Conservation (phyloP, 2,797 vertebrate genomes). For the Nannoperca obscura region DNA sequence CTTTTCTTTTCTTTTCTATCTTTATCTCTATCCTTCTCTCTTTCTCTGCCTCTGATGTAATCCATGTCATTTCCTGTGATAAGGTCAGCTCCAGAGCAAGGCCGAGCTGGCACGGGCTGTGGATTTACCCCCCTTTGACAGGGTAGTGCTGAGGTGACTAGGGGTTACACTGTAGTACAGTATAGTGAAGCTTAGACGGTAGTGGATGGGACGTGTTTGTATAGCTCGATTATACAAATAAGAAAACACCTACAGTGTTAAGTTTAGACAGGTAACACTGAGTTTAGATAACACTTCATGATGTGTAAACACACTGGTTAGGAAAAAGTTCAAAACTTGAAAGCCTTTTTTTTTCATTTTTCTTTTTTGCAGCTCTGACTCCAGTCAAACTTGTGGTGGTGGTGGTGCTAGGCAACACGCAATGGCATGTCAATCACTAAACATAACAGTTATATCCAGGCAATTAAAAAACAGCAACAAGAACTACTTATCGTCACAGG, state of each 20-base stretch:
- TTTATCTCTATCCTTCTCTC: constrained; percentile 24
- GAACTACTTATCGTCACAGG: constrained; percentile 20
- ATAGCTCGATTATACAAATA: background rate
- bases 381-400: background rate
- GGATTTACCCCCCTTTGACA: constrained; percentile 26
- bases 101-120: constrained; percentile 43
- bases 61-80: constrained; percentile 73
- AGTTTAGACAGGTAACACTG: background rate
- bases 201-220: background rate
- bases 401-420: constrained; percentile 54
- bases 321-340: background rate
- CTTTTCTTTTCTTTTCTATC: constrained; percentile 7
- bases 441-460: constrained; percentile 33
- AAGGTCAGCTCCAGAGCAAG: constrained; percentile 56
- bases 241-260: background rate
- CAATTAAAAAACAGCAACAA: constrained; percentile 49
- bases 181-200: background rate
- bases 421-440: constrained; percentile 42
- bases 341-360: too few relatives aligned
- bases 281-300: background rate
- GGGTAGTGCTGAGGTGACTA: background rate
- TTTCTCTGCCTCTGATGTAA: constrained; percentile 49
- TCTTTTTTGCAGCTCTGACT: constrained; percentile 5
- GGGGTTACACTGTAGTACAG: background rate
- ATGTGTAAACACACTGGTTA: background rate